A percentile compares a stretch with the other conserved stretches of the same genome.
Evolutionary conservation across 2,113 vertebrate species (phyloP).

Genomic region (Notarius quadriscutis): DNA sequence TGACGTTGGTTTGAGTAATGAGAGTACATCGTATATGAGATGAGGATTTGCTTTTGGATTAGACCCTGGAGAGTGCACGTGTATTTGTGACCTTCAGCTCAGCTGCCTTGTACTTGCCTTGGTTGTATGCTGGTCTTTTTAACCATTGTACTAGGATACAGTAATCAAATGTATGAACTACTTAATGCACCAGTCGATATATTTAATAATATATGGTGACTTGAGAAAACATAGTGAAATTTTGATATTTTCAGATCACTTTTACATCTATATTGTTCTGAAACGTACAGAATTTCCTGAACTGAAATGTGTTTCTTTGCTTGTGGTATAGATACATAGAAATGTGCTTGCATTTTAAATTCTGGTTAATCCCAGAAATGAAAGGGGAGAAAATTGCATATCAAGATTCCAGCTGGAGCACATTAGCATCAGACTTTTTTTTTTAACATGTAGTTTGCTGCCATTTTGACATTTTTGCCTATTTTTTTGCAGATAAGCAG

Average conservation of each 20-base stretch:
- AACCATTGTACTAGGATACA: not conserved
- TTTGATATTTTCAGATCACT: not conserved
- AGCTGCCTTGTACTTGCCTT: not conserved
- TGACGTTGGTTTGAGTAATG: not conserved
- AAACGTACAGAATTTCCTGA: not conserved
- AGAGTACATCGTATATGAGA: slow-evolving; percentile 14
- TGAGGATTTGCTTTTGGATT: slow-evolving; percentile 28
- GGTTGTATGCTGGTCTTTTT: not conserved
- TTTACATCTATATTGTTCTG: not conserved
- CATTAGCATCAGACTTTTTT: not conserved
- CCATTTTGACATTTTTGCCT: not conserved
- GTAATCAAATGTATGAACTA: not conserved
- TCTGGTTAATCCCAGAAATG: not conserved
- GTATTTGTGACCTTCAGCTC: slow-evolving; percentile 13
- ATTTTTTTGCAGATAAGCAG: slow-evolving; percentile 82
- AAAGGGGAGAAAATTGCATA: not conserved
- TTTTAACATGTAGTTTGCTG: not conserved
- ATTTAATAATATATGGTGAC: not conserved
- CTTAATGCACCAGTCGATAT: not conserved
- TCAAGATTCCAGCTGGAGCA: not conserved
- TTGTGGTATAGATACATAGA: too few species aligned
- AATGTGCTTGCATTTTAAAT: not conserved
- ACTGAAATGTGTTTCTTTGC: too few species aligned
- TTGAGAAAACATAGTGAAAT: not conserved
- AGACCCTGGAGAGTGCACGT: slow-evolving; percentile 6